Evolutionary conservation across 2,888 invertebrate species (phyloP).

Genomic region (Lithosia quadra): DNA sequence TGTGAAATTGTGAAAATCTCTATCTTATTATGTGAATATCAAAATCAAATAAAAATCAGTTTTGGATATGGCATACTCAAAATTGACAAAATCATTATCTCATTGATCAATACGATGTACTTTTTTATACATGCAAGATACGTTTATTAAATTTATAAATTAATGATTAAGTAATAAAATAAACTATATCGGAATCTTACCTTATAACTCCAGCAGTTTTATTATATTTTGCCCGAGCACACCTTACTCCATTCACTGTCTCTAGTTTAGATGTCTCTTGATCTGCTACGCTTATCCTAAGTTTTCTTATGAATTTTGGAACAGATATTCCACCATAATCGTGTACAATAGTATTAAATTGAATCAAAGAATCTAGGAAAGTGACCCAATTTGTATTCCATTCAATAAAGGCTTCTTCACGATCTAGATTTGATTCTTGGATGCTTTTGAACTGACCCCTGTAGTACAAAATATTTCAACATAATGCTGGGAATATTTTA

Average conservation of each 20-base stretch:
- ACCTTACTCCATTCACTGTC: constrained; percentile 32
- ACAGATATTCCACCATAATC: constrained; percentile 51
- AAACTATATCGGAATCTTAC: constrained; percentile 34
- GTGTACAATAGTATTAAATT: constrained; percentile 47
- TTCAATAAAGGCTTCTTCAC: constrained; percentile 45
- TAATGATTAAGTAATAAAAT: not conserved
- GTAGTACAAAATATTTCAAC: constrained; percentile 11
- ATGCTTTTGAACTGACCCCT: constrained; percentile 56
- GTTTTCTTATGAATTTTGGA: constrained; percentile 53
- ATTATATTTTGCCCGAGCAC: constrained; percentile 35
- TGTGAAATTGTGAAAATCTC: no score
- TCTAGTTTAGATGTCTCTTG: constrained; percentile 33
- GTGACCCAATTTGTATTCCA: constrained; percentile 57
- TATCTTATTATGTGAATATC: no score
- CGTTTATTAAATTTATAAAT: not conserved
- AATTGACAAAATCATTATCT: no score
- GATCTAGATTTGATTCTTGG: constrained; percentile 40
- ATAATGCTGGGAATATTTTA: no score
- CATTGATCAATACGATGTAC: no score
- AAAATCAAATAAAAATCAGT: not conserved
- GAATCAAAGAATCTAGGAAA: constrained; percentile 60
- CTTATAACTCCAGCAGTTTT: constrained; percentile 35
- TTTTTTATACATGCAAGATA: not conserved
- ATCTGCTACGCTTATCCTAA: constrained; percentile 47
- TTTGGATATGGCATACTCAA: not conserved